These are phyloP conservation scores for Momotus momota DNA, from an alignment of 2,797 vertebrate genomes.

Conservation along the genomic window DNA sequence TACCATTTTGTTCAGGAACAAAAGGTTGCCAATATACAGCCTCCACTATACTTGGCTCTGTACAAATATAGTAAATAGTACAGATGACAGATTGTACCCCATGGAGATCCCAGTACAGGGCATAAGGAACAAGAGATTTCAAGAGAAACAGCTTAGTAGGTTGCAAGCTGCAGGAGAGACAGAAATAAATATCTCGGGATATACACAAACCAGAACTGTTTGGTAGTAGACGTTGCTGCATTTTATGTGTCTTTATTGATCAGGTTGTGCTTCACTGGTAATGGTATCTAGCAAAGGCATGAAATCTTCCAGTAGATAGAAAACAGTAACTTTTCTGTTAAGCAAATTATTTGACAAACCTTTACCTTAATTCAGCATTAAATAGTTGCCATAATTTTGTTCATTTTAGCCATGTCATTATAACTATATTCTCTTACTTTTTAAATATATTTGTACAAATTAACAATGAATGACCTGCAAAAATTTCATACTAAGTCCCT, in stretches of 20 bases:
- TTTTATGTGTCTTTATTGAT: not conserved
- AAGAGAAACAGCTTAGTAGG: not conserved
- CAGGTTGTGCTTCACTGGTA: not conserved
- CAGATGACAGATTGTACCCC: not conserved
- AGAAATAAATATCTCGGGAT: not conserved
- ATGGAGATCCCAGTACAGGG: not conserved
- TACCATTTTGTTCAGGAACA: not conserved
- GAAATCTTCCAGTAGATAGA: not conserved
- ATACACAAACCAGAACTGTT: not conserved
- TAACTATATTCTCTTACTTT: not conserved
- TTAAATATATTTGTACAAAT: not conserved
- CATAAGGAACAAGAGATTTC: not conserved
- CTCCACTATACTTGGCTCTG: not conserved
- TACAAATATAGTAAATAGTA: not conserved
- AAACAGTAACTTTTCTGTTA: not conserved
- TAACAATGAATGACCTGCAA: not conserved
- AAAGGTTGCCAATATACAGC: not conserved
- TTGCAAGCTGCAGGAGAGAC: not conserved
- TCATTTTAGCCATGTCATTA: not conserved
- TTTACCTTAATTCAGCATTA: not conserved
- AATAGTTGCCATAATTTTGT: not conserved
- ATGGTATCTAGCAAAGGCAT: not conserved
- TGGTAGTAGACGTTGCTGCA: not conserved
- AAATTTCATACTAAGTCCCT: not conserved
- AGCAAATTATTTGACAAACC: not conserved